Evolutionary conservation across 2,888 invertebrate species (phyloP).

Genomic region (Ctena decussata): DNA sequence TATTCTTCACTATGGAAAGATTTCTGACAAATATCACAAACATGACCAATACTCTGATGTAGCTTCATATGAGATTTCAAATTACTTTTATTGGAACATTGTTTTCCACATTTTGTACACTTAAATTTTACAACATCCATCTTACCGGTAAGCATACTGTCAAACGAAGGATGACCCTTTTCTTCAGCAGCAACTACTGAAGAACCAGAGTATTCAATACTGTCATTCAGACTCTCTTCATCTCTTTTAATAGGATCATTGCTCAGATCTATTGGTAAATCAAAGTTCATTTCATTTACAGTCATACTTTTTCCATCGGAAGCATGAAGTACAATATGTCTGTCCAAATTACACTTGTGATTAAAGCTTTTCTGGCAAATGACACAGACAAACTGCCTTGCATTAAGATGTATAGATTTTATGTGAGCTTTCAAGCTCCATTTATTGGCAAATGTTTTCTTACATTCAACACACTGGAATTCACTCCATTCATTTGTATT

Average conservation of each 20-base stretch:
- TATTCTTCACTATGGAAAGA: background rate
- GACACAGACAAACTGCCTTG: background rate
- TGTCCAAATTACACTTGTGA: background rate
- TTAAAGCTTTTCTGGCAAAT: background rate
- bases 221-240: too few species aligned
- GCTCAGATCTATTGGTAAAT: background rate
- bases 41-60: background rate
- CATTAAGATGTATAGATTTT: background rate
- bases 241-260: background rate
- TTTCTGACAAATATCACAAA: background rate
- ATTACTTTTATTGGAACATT: background rate
- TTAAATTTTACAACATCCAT: background rate
- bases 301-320: background rate
- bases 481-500: background rate
- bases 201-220: background rate
- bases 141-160: background rate
- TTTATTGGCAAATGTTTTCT: background rate
- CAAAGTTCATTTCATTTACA: background rate
- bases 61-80: background rate
- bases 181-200: background rate
- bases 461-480: background rate
- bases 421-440: slow-evolving; percentile 2
- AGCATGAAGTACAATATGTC: background rate
- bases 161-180: background rate
- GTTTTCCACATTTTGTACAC: background rate